Percentiles rank a stretch among this genome's conserved stretches.
These are phyloP conservation scores for Diadromus collaris DNA, from an alignment of 2,888 invertebrate genomes.

Conservation along the genomic window DNA sequence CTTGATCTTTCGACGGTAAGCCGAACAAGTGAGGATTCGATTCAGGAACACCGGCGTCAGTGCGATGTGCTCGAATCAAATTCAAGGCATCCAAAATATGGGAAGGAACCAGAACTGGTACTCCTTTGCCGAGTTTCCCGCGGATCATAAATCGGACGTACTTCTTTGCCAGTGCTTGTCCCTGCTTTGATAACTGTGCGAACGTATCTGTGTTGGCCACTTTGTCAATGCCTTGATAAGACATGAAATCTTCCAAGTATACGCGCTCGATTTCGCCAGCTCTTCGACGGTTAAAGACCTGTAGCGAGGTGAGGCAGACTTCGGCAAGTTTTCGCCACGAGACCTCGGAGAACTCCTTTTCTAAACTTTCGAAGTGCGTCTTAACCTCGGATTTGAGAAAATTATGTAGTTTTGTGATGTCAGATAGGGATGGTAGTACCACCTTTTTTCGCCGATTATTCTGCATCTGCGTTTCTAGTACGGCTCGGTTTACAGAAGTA, in stretches of 20 bases:
- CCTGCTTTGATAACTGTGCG: background rate
- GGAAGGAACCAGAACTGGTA: slow-evolving; percentile 46
- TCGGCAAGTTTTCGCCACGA: slow-evolving; percentile 33
- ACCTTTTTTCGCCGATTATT: slow-evolving; percentile 31
- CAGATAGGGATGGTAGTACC: slow-evolving; percentile 34
- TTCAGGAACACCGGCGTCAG: slow-evolving; percentile 8
- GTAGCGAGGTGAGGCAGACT: slow-evolving; percentile 28
- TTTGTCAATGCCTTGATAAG: slow-evolving; percentile 16
- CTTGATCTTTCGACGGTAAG: background rate
- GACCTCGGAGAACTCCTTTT: slow-evolving; percentile 5
- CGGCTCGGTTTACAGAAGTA: slow-evolving; percentile 30
- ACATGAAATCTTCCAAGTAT: slow-evolving; percentile 30
- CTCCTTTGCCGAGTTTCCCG: slow-evolving; percentile 43
- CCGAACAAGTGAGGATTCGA: slow-evolving; percentile 30
- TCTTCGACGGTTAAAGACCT: slow-evolving; percentile 41
- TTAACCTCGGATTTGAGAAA: slow-evolving; percentile 31
- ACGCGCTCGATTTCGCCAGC: slow-evolving; percentile 47
- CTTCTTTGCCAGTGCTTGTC: slow-evolving; percentile 4
- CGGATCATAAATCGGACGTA: slow-evolving; percentile 45
- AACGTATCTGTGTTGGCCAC: slow-evolving; percentile 5
- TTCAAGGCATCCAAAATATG: slow-evolving; percentile 29
- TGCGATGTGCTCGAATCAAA: background rate
- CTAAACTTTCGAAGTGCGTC: slow-evolving; percentile 1
- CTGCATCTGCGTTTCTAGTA: slow-evolving; percentile 39
- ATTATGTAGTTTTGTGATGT: slow-evolving; percentile 34